A percentile compares a stretch with the other conserved stretches of the same genome.
Conservation (phyloP, 2,113 vertebrate species). For the Actenoides lindsayi region DNA sequence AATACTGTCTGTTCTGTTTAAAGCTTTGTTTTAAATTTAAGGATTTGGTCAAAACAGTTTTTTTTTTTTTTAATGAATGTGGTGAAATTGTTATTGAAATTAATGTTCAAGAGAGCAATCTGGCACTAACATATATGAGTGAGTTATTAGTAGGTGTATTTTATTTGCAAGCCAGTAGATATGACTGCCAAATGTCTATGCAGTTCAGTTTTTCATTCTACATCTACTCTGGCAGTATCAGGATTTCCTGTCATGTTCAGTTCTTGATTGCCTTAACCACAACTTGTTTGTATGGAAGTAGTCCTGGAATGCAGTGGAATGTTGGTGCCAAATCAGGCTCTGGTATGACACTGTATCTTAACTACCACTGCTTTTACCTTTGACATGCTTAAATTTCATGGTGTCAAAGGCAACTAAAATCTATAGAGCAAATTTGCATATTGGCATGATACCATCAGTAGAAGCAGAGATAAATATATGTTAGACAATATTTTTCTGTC, state of each 20-base stretch:
- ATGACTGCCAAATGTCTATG: background rate
- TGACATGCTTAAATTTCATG: background rate
- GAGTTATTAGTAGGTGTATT: background rate
- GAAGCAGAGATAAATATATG: background rate
- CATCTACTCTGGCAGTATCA: background rate
- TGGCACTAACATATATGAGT: background rate
- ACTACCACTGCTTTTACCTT: background rate
- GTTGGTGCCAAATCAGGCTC: background rate
- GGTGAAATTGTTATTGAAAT: background rate
- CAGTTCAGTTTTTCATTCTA: background rate
- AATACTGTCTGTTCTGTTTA: background rate
- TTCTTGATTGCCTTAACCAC: background rate
- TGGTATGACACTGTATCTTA: background rate
- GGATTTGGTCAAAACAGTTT: background rate
- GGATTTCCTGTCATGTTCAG: background rate
- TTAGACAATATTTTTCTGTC: background rate
- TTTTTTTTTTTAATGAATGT: background rate
- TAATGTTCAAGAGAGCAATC: background rate
- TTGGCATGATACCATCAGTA: background rate
- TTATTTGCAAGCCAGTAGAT: background rate
- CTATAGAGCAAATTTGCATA: background rate
- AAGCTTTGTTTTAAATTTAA: background rate
- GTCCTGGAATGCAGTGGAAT: background rate
- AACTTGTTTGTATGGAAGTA: background rate
- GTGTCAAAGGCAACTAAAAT: background rate